These are phyloP conservation scores for Phalacrocorax brasilianus DNA, from an alignment of 2,113 vertebrate genomes.

Conservation along the genomic window DNA sequence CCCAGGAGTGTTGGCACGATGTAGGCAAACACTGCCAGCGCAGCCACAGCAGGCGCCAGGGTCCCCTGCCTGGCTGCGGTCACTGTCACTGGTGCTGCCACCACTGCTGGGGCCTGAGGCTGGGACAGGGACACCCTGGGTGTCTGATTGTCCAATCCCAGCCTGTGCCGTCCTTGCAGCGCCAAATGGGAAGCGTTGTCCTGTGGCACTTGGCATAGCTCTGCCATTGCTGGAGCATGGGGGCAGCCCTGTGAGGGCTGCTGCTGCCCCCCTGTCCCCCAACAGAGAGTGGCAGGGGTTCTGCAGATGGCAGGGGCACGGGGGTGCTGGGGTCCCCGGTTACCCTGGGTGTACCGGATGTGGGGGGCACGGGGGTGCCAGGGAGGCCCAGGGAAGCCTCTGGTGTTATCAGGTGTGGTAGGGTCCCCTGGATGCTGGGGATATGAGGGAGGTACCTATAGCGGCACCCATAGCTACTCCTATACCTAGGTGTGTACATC, in stretches of 20 bases:
- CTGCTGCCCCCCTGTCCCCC: neutral
- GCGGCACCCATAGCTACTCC: neutral
- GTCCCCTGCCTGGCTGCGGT: neutral
- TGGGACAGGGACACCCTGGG: neutral
- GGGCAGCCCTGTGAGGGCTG: neutral
- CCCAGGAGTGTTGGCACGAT: neutral
- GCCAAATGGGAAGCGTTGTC: rapidly evolving
- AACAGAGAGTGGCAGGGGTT: rapidly evolving
- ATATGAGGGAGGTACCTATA: neutral
- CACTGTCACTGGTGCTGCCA: neutral
- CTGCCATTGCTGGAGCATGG: rapidly evolving
- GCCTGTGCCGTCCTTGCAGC: rapidly evolving
- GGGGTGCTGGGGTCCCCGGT: neutral
- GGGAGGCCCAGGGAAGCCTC: neutral
- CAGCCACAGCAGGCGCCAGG: rapidly evolving
- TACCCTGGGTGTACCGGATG: neutral
- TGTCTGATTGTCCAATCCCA: neutral
- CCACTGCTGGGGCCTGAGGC: rapidly evolving
- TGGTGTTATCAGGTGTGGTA: no score
- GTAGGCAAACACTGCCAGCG: neutral
- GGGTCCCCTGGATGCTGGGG: neutral
- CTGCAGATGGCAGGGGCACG: neutral
- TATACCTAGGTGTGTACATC: no score
- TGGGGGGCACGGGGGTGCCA: neutral
- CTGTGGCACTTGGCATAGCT: neutral